Evolutionary conservation across 2,797 vertebrate genomes (phyloP), one percentile per base, ranked within the genome.

Genomic region (Rhinella marina): DNA sequence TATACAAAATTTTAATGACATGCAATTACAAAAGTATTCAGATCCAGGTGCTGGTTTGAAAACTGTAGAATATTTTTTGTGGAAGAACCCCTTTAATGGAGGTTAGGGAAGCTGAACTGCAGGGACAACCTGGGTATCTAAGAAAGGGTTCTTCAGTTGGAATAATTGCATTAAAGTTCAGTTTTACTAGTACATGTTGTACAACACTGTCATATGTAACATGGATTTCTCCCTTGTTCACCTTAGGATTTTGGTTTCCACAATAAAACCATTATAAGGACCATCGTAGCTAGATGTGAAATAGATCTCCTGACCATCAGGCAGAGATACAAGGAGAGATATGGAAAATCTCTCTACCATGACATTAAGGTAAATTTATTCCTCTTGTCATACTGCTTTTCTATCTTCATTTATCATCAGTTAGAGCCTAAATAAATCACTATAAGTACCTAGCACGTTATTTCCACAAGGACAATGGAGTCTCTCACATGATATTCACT

Each of bases 181-280:
- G 21, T 61, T 61, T 21, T 61, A 23, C 59, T 23, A 21, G 0
- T 61, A 2, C 11, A 21, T 62, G 23, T 23, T 62, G 7, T 23
- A 62, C 23, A 62, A 62, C 23, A 16, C 57, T 59, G 13, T 19
- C 14, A 19, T 80, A 29, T 81, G 27, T 64, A 41, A 23, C 61
- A n/a, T 81, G 68, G 12, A 77, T 82, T 90, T 81, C 1, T 19
- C 29, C 87, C 57, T 25, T 82, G 48, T 48, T 85, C 90, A 92
- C 3, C 56, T 84, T 75, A 96, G 95, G 95, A 96, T 59, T 92
- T 94, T 7, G 95, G 95, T 9, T 96, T 96, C 90, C 95, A 96
- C 86, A 96, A 96, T 59, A 95, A 94, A 93, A 96, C 95, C 1
- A 19, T 96, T 81, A 96, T 96, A 91, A 93, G 95, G 88, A 95